These are phyloP conservation scores for Triplophysa tibetana DNA, from an alignment of 2,113 vertebrate genomes.

Conservation along the genomic window DNA sequence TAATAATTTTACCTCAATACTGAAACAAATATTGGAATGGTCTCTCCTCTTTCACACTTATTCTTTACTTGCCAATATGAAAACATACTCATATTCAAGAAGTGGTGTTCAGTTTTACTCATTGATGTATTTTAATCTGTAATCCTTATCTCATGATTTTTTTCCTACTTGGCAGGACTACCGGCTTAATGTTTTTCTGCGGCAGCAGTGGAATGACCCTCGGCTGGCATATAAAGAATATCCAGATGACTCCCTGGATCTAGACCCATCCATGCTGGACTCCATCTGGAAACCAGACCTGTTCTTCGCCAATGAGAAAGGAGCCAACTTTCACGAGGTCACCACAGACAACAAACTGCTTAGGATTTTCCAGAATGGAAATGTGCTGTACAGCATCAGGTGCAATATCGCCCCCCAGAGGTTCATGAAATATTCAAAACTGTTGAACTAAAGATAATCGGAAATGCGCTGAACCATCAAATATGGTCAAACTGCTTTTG, in stretches of 20 bases:
- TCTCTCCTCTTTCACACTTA: too few species aligned
- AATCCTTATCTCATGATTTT: neutral
- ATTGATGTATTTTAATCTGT: neutral
- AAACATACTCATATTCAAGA: too few species aligned
- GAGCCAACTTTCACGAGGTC: constrained; percentile 92
- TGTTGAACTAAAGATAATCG: neutral
- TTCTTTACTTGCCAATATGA: too few species aligned
- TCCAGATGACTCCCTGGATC: constrained; percentile 89
- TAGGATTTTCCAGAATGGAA: constrained; percentile 93
- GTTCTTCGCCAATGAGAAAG: constrained; percentile 95
- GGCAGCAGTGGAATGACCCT: constrained; percentile 95
- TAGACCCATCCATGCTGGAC: constrained; percentile 93
- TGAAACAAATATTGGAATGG: too few species aligned
- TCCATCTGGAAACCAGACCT: constrained; percentile 96
- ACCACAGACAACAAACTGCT: constrained; percentile 95
- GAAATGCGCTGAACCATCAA: too few species aligned
- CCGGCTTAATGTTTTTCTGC: constrained; percentile 88
- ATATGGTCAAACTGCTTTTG: too few species aligned
- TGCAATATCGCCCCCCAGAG: constrained; percentile 52
- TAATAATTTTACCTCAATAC: too few species aligned
- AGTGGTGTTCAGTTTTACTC: too few species aligned
- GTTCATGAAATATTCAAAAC: neutral
- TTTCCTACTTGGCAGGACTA: constrained; percentile 78
- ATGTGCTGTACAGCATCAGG: constrained; percentile 96
- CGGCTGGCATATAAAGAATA: constrained; percentile 89